Evolutionary conservation across 2,888 invertebrate genomes (phyloP).

Genomic region (Galeopsomyia nigrocyanea): DNA sequence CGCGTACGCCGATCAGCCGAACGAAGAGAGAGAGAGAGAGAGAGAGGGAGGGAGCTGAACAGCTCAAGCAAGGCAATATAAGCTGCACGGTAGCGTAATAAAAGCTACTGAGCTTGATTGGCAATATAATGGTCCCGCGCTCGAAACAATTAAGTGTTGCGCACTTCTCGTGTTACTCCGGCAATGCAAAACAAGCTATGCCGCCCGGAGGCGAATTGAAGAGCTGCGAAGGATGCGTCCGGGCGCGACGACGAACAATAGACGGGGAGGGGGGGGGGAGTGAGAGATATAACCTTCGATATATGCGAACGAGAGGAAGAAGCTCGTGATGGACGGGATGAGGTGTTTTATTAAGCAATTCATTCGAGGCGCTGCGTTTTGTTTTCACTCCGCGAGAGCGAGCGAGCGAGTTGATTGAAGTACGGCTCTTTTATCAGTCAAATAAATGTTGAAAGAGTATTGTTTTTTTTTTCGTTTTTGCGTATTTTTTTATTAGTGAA

Average conservation of each 20-base stretch:
- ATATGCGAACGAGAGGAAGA: too few relatives aligned
- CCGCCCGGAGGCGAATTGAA: not conserved
- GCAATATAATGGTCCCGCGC: constrained; percentile 45
- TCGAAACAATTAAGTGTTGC: constrained; percentile 43
- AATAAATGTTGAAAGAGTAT: too few relatives aligned
- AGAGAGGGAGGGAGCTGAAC: too few relatives aligned
- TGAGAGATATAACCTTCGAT: too few relatives aligned
- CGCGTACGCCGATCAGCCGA: not conserved
- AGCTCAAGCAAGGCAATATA: too few relatives aligned
- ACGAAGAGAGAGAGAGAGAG: too few relatives aligned
- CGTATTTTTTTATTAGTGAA: too few relatives aligned
- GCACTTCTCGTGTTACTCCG: constrained; percentile 41
- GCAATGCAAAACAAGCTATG: constrained; percentile 24
- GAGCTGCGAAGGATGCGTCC: constrained; percentile 20
- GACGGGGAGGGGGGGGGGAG: not conserved
- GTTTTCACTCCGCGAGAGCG: too few relatives aligned
- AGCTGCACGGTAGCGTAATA: constrained; percentile 25
- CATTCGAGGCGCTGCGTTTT: not conserved
- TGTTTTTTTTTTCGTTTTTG: too few relatives aligned
- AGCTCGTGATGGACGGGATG: not conserved
- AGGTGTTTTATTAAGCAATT: constrained; percentile 2
- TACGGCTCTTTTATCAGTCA: too few relatives aligned
- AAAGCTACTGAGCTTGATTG: constrained; percentile 45
- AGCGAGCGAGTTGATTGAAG: too few relatives aligned
- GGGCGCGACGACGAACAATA: not conserved